Evolutionary conservation across 2,113 vertebrate genomes (phyloP).

Genomic region (Fulica atra): DNA sequence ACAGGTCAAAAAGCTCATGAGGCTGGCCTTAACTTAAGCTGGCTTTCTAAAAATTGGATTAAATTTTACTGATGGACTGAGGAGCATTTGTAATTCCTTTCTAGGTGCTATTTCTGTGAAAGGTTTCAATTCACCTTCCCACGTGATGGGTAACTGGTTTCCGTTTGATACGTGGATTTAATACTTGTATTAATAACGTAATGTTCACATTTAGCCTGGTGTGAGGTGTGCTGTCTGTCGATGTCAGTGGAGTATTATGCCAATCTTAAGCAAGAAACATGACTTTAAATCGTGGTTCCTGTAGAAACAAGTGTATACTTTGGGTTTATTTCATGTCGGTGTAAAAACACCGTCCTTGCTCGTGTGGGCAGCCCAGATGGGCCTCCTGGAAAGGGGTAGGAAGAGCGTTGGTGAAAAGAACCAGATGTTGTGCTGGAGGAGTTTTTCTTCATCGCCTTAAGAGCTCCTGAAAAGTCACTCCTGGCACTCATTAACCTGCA

Average conservation of each 20-base stretch:
- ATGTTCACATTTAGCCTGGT: background rate
- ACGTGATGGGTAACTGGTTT: background rate
- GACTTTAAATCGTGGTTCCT: background rate
- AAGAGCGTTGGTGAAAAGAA: background rate
- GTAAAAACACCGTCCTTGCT: background rate
- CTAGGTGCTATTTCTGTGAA: background rate
- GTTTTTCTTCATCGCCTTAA: background rate
- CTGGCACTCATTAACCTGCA: background rate
- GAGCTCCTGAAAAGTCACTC: background rate
- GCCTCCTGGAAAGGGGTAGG: background rate
- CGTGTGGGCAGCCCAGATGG: rapidly evolving
- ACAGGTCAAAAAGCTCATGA: background rate
- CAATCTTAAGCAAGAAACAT: background rate
- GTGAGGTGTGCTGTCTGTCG: background rate
- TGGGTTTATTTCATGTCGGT: background rate
- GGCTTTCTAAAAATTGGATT: no score
- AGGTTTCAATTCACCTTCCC: background rate
- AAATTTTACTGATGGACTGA: background rate
- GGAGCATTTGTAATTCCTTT: background rate
- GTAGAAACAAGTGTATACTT: background rate
- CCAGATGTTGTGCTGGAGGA: background rate
- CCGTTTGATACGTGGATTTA: background rate
- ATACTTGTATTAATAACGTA: no score
- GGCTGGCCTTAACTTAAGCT: background rate
- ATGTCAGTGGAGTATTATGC: background rate